Base-by-base conservation (phyloP, 2,113 vertebrate species). In the Gavialis gangeticus region DNA sequence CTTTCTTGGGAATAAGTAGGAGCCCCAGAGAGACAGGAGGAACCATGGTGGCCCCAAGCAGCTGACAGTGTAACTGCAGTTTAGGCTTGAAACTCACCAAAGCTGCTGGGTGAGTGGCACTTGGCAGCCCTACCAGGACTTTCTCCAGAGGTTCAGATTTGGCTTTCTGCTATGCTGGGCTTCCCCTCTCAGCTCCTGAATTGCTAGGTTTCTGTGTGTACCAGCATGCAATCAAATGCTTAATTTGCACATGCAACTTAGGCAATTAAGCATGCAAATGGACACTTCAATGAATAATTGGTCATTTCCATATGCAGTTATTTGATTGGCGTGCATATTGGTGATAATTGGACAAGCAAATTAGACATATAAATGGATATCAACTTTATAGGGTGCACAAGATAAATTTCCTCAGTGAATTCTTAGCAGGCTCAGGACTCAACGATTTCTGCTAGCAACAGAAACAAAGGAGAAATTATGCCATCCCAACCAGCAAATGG, bases 321-420 rank as follows among this genome's bases (percentile, higher is more conserved):
- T 7, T 46, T 22, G 56, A 30, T 55, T 25, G 18, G 28, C 73
- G 34, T 69, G 34, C 21, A 69, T 30, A 21, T 18, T 30, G n/a
- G n/a, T 69, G 66, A 69, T 34, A 34, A 69, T 30, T 69, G n/a
- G 9, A 34, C 66, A 34, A 4, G n/a, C 17, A 69, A 69, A 89
- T 12, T 60, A 58, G 27, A 24, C 1, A 0, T 7, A 12, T n/a
- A 56, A 25, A 18, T 21, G 57, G 12, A 37, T 24, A 63, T 3
- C 1, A 0, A 13, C 66, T 1, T 0, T 18, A 64, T 19, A 21
- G 9, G 46, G 10, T 2, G 1, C 12, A 1, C 14, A 69, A 59
- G 10, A 1, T 3, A 46, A 46, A 1, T 2, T 69, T 62, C 28
- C 60, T 78, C 30, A 3, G 1, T 1, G 25, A 77, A 57, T 46